phyloP scores from a whole-genome alignment of 2,888 invertebrate genomes.

The Protonemura montana region DNA sequence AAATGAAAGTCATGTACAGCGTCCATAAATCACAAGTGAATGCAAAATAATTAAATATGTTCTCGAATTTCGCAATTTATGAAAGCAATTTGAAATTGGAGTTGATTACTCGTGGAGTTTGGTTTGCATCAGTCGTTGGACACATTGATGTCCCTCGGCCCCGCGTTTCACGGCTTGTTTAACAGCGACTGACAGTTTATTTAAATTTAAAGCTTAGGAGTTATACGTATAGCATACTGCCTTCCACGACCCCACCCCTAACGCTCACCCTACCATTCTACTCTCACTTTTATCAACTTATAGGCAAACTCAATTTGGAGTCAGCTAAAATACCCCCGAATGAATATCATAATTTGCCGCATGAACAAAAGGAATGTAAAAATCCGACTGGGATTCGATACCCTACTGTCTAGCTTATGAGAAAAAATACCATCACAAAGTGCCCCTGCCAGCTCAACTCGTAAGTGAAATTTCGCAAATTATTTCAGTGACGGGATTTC shows the following conservation, averaged over 20 bases:
- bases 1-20: background rate
- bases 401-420: too few relatives aligned
- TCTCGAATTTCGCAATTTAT: background rate
- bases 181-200: background rate
- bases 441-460: too few relatives aligned
- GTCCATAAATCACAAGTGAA: background rate
- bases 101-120: background rate
- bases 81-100: background rate
- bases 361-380: background rate
- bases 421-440: too few relatives aligned
- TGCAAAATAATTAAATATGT: background rate
- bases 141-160: background rate
- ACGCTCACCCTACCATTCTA: background rate
- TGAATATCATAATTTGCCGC: background rate
- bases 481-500: too few relatives aligned
- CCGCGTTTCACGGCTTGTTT: background rate
- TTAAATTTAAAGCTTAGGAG: background rate
- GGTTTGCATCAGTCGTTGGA: background rate
- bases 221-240: background rate
- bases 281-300: background rate
- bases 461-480: too few relatives aligned
- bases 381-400: background rate
- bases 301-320: background rate
- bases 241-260: background rate
- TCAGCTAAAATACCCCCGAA: background rate